Conservation (phyloP, 2,888 invertebrate genomes). For the Eupeodes luniger region DNA sequence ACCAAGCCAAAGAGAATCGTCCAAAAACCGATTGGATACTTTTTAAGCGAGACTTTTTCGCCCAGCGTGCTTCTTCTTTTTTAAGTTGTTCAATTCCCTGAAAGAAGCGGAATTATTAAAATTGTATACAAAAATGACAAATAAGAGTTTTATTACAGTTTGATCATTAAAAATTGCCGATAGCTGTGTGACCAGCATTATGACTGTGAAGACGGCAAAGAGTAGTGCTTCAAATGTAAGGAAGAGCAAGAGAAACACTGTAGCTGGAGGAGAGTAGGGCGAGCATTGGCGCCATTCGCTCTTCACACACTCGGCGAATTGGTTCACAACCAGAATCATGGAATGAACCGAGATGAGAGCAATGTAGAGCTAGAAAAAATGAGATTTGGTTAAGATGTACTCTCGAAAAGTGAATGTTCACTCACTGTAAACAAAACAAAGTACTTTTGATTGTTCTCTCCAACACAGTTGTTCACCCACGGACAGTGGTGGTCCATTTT, state of each 20-base stretch:
- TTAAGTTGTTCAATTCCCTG: conserved; percentile 98
- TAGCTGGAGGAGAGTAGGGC: conserved; percentile 96
- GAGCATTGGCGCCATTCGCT: conserved; percentile 98
- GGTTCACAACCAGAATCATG: conserved; percentile 94
- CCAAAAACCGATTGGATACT: conserved; percentile 99
- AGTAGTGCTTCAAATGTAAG: conserved; percentile 96
- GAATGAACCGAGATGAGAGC: conserved; percentile 98
- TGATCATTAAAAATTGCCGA: conserved; percentile 99
- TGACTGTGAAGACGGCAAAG: conserved; percentile 98
- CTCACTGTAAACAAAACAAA: conserved; percentile 98
- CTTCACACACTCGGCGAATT: conserved; percentile 96
- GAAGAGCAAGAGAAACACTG: conserved; percentile 95
- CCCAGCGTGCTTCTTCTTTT: conserved; percentile 97
- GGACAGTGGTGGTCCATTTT: conserved; percentile 91
- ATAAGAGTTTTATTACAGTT: conserved; percentile 87
- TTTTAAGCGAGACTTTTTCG: conserved; percentile 96
- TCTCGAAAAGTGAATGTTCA: conserved; percentile 75
- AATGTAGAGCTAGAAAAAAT: conserved; percentile 93
- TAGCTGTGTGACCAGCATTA: conserved; percentile 98
- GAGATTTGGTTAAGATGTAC: neutral
- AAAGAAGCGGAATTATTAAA: conserved; percentile 77
- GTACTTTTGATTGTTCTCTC: conserved; percentile 99
- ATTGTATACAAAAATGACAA: neutral
- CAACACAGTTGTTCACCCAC: conserved; percentile 99
- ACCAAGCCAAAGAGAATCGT: conserved; percentile 97